phyloP scores from a whole-genome alignment of 1,140 invertebrate genomes.

The Andrena cerasifolii region DNA sequence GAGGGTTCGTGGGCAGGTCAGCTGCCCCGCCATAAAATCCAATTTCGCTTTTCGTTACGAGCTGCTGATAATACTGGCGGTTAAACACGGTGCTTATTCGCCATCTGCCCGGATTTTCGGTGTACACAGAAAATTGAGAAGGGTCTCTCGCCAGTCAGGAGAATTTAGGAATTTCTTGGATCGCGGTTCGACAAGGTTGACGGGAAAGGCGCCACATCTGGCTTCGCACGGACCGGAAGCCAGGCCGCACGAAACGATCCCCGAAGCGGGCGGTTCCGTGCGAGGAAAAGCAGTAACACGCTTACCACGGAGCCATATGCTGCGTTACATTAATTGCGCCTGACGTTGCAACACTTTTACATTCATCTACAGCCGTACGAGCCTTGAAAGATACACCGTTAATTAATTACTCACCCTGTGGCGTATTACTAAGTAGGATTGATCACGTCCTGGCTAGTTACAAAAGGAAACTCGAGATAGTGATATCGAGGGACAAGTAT shows the following conservation, averaged over 20 bases:
- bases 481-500: too few species aligned
- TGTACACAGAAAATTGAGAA: conserved; percentile 43
- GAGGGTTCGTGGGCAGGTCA: neutral
- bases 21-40: conserved; percentile 22
- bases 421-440: too few species aligned
- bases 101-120: conserved; percentile 50
- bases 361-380: neutral
- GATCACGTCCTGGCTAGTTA: too few species aligned
- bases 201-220: conserved; percentile 38
- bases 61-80: conserved; percentile 41
- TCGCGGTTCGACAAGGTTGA: conserved; percentile 1
- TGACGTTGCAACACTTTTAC: neutral
- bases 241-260: conserved; percentile 39
- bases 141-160: conserved; percentile 21
- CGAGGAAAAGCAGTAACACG: conserved; percentile 28
- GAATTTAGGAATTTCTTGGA: conserved; percentile 40
- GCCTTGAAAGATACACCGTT: too few species aligned
- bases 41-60: conserved; percentile 45
- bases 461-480: too few species aligned
- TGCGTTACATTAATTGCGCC: conserved; percentile 9
- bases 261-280: conserved; percentile 14
- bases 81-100: neutral
- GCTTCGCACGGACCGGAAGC: conserved; percentile 35
- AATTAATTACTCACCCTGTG: neutral
- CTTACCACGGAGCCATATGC: conserved; percentile 29